These are phyloP conservation scores for Cettia cetti DNA, from an alignment of 2,113 vertebrate genomes.

Conservation along the genomic window DNA sequence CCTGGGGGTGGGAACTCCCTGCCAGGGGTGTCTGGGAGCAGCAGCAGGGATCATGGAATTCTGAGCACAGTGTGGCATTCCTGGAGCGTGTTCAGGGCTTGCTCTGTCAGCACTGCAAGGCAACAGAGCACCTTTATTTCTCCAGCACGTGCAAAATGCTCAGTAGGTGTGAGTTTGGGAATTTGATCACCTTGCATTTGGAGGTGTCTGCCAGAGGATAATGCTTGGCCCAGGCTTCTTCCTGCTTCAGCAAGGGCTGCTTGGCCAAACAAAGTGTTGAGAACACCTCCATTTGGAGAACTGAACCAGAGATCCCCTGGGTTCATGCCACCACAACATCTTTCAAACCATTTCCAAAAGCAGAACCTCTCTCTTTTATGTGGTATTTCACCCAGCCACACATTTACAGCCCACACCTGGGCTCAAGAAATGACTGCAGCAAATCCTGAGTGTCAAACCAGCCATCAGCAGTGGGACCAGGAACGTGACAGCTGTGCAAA, in stretches of 20 bases:
- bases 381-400: background rate
- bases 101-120: background rate
- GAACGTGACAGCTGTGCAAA: background rate
- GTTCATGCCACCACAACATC: background rate
- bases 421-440: background rate
- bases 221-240: background rate
- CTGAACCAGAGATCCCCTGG: background rate
- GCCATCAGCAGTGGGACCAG: background rate
- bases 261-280: background rate
- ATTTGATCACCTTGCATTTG: background rate
- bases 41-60: background rate
- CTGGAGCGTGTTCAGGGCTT: background rate
- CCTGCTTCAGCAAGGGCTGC: background rate
- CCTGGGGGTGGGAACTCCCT: background rate
- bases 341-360: background rate
- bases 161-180: background rate
- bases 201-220: background rate
- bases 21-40: background rate
- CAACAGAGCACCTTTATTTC: background rate
- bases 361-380: background rate
- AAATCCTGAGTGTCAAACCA: background rate
- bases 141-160: background rate
- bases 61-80: background rate
- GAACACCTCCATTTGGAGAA: background rate
- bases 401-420: background rate